Evolutionary conservation across 1,140 invertebrate genomes (phyloP).

Genomic region (Riptortus pedestris): DNA sequence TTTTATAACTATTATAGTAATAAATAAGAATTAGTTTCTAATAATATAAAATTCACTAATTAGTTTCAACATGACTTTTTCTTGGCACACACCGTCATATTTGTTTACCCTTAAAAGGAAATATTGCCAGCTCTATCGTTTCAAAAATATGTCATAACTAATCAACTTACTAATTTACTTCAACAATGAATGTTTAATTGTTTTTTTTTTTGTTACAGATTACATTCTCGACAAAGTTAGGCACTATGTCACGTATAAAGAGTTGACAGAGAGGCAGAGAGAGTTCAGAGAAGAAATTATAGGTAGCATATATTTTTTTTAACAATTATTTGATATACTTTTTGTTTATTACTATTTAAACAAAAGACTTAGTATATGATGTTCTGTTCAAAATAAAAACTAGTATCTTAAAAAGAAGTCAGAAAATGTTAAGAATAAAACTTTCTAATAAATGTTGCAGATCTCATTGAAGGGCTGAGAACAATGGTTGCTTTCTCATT

Average conservation of each 20-base stretch:
- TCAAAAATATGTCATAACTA: too few relatives aligned
- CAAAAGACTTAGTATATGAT: too few relatives aligned
- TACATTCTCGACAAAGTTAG: not conserved
- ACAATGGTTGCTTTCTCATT: not conserved
- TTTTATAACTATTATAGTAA: too few relatives aligned
- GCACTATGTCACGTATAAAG: conserved; percentile 1
- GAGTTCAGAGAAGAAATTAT: conserved; percentile 2
- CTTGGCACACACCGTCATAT: not conserved
- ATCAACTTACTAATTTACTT: not conserved
- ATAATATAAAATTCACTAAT: not conserved
- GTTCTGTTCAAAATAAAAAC: too few relatives aligned
- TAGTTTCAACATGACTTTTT: not conserved
- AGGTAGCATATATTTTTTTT: not conserved
- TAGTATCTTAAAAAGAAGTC: not conserved
- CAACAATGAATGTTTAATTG: not conserved
- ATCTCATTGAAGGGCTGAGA: not conserved
- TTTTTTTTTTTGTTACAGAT: not conserved
- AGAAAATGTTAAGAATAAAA: not conserved
- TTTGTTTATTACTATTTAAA: not conserved
- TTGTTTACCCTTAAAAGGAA: not conserved
- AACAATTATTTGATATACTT: not conserved
- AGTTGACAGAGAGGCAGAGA: not conserved
- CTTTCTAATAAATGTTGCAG: not conserved
- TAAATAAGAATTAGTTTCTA: not conserved
- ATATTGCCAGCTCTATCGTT: too few relatives aligned